Conservation (phyloP, 2,888 invertebrate species). For the Megaustenia siamemsis region DNA sequence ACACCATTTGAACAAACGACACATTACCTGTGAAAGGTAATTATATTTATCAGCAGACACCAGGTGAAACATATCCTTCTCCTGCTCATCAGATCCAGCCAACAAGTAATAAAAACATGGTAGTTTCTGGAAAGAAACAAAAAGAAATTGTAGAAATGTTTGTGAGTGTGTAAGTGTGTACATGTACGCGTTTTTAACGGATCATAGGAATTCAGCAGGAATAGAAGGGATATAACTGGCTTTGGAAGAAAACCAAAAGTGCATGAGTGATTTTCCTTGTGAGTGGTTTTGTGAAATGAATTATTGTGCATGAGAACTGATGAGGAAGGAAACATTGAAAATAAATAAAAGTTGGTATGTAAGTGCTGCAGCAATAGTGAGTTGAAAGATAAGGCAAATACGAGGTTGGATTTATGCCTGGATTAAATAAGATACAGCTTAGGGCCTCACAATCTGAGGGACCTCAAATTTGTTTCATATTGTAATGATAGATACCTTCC, state of each 20-base stretch:
- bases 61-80: conserved; percentile 90
- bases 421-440: too few relatives aligned
- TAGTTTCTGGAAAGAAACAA: conserved; percentile 86
- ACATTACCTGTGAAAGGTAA: conserved; percentile 89
- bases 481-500: too few relatives aligned
- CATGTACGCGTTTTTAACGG: too few relatives aligned
- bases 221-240: not conserved
- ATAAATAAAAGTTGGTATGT: not conserved
- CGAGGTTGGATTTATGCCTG: too few relatives aligned
- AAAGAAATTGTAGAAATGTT: not conserved
- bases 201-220: not conserved
- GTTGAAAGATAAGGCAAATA: too few relatives aligned
- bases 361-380: too few relatives aligned
- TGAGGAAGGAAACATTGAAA: not conserved
- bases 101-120: conserved; percentile 97
- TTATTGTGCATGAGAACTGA: not conserved
- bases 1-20: not conserved
- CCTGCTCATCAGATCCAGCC: conserved; percentile 90
- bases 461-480: too few relatives aligned
- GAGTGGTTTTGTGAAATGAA: not conserved
- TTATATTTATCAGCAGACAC: conserved; percentile 92
- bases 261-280: not conserved
- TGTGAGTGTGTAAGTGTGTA: too few relatives aligned
- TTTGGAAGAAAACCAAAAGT: not conserved
- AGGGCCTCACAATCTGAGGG: too few relatives aligned